Evolutionary conservation across 2,888 invertebrate genomes (phyloP), one percentile per base, ranked within the genome.

Genomic region (Noctuana brunneofusca): DNA sequence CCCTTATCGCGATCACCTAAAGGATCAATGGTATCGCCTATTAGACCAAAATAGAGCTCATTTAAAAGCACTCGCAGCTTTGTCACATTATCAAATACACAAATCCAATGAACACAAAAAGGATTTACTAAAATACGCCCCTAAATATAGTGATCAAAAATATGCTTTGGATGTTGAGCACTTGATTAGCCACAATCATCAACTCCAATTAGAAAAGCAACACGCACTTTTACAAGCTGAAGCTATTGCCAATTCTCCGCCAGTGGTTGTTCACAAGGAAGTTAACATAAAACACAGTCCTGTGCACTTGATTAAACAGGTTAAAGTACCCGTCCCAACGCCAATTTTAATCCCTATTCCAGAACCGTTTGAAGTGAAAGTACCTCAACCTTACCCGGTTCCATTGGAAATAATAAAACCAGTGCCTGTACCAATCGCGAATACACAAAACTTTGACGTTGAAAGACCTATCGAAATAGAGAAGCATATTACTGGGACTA

Each of bases 71-170:
- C 22, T 56, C 4, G 43, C 30, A 41, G 30, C 49, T 3, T 41
- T 50, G 9, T 30, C 41, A 22, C 4, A 63, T 41, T 41, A 18
- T 20, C 30, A 56, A 8, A 9, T 2, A 1, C 27, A 24, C 9
- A 32, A 50, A 14, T 41, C 43, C 12, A 6, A 27, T 4, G 41
- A 56, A 35, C 20, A 52, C 11, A 30, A 52, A 43, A 57, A 57
- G 1, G 3, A 63, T 4, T 18, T 35, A 38, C 59, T 80, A 2
- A 75, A 84, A 79, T 68, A 83, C 65, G 69, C 82, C 62, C 65
- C 79, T 0, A 79, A 83, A 65, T 80, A 84, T 66, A 83, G 79
- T 50, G 75, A 76, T 11, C 75, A 74, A 48, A 81, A 76, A 64
- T 76, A 76, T 20, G 77, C 74, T 0, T 72, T 71, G 57, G 82